phyloP scores from a whole-genome alignment of 2,888 invertebrate genomes.

The Plagodis dolabraria region DNA sequence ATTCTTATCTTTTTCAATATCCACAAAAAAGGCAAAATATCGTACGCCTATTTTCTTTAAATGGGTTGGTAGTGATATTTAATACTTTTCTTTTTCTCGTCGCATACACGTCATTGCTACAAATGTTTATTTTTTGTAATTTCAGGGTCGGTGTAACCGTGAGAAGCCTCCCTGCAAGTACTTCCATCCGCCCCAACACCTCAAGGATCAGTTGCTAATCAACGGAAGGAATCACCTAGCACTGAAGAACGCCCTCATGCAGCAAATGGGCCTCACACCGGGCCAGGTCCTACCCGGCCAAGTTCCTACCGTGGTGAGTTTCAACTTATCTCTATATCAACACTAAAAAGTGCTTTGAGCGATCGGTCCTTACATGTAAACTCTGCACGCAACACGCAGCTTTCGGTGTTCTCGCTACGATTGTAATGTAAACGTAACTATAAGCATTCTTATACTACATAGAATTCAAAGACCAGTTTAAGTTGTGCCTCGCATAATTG shows the following conservation, averaged over 20 bases:
- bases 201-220: slow-evolving; percentile 99
- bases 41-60: too few species aligned
- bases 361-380: slow-evolving; percentile 74
- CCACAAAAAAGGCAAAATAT: slow-evolving; percentile 23
- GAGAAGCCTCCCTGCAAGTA: slow-evolving; percentile 99
- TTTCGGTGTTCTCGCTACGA: slow-evolving; percentile 78
- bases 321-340: slow-evolving; percentile 24
- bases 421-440: slow-evolving; percentile 42
- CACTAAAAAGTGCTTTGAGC: slow-evolving; percentile 65
- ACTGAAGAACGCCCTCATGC: slow-evolving; percentile 98
- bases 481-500: slow-evolving; percentile 67
- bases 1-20: slow-evolving; percentile 59
- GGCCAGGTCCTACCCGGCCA: slow-evolving; percentile 97
- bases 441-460: slow-evolving; percentile 67
- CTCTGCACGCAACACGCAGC: slow-evolving; percentile 78
- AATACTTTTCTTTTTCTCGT: slow-evolving; percentile 12
- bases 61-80: slow-evolving; percentile 8
- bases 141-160: slow-evolving; percentile 99
- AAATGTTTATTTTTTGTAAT: slow-evolving; percentile 39
- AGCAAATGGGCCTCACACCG: slow-evolving; percentile 97
- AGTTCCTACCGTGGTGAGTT: slow-evolving; percentile 96
- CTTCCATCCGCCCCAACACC: slow-evolving; percentile 99
- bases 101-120: slow-evolving; percentile 17
- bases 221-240: slow-evolving; percentile 99
- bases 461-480: slow-evolving; percentile 63